Percentiles rank a stretch among this genome's conserved stretches.
These are phyloP conservation scores for Leuciscus idus DNA, from an alignment of 2,113 vertebrate genomes.

Conservation along the genomic window DNA sequence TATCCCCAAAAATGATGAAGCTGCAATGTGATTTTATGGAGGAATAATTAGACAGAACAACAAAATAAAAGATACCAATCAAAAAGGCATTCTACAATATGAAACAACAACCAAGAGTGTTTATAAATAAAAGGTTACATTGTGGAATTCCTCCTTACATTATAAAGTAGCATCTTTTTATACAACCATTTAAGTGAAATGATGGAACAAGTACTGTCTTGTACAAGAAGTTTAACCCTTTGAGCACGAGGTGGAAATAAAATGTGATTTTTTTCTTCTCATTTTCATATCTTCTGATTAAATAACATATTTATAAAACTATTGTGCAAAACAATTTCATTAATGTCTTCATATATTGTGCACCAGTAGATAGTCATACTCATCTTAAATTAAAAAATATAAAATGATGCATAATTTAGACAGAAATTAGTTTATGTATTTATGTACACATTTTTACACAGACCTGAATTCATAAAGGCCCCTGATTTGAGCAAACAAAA, in stretches of 20 bases:
- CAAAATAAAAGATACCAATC: constrained; percentile 82
- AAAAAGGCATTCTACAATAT: constrained; percentile 92
- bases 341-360: constrained; percentile 81
- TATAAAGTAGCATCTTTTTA: constrained; percentile 95
- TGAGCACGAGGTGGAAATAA: constrained; percentile 89
- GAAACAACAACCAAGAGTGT: constrained; percentile 88
- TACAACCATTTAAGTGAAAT: constrained; percentile 93
- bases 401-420: constrained; percentile 87
- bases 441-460: constrained; percentile 81
- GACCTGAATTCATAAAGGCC: constrained; percentile 80
- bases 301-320: constrained; percentile 86
- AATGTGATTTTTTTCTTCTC: constrained; percentile 69
- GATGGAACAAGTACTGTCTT: constrained; percentile 85
- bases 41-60: constrained; percentile 95
- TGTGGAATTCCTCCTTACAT: constrained; percentile 89
- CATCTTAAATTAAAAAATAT: constrained; percentile 85
- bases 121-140: constrained; percentile 94
- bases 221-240: constrained; percentile 96
- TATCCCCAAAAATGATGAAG: constrained; percentile 91
- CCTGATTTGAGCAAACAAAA: constrained; percentile 75
- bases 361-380: constrained; percentile 82
- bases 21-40: constrained; percentile 94
- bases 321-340: constrained; percentile 95
- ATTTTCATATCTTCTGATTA: constrained; percentile 76
- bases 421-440: constrained; percentile 77